These are phyloP conservation scores for Kryptolebias marmoratus DNA, from an alignment of 2,113 vertebrate species.

Conservation along the genomic window DNA sequence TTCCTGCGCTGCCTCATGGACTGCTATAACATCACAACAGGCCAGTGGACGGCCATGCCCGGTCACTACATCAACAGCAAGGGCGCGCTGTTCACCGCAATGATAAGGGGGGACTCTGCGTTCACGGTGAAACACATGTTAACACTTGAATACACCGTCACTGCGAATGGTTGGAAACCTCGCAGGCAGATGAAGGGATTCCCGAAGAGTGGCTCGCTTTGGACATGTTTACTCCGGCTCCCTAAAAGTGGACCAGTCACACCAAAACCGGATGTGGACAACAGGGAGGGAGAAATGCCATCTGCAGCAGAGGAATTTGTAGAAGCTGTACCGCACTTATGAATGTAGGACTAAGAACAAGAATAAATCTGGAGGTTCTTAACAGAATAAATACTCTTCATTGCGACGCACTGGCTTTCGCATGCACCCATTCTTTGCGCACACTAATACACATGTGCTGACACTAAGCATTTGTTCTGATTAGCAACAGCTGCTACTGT, in stretches of 20 bases:
- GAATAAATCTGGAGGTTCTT: not conserved
- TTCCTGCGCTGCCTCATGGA: conserved; percentile 93
- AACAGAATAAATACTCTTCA: not conserved
- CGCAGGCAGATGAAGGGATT: conserved; percentile 89
- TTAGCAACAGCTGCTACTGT: conserved; percentile 78
- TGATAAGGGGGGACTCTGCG: conserved; percentile 85
- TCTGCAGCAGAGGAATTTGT: conserved; percentile 46
- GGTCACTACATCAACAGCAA: conserved; percentile 96
- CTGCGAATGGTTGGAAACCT: conserved; percentile 84
- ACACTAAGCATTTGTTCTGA: conserved; percentile 66
- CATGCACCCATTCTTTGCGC: conserved; percentile 5
- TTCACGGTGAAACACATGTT: conserved; percentile 92
- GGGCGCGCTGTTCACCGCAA: conserved; percentile 91
- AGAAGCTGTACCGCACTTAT: conserved; percentile 11
- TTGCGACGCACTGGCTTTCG: conserved; percentile 20
- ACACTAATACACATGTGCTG: conserved; percentile 34
- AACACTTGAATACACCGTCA: conserved; percentile 87
- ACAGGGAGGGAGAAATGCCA: conserved; percentile 45
- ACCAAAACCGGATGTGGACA: conserved; percentile 44
- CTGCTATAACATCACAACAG: conserved; percentile 88
- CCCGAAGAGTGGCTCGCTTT: conserved; percentile 89
- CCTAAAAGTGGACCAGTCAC: conserved; percentile 70
- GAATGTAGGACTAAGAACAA: not conserved
- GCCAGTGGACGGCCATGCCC: conserved; percentile 88
- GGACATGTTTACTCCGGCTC: conserved; percentile 91